Percentiles rank a stretch among this genome's conserved stretches.
Conservation (phyloP, 2,113 vertebrate species). For the Pelvicachromis taeniatus region DNA sequence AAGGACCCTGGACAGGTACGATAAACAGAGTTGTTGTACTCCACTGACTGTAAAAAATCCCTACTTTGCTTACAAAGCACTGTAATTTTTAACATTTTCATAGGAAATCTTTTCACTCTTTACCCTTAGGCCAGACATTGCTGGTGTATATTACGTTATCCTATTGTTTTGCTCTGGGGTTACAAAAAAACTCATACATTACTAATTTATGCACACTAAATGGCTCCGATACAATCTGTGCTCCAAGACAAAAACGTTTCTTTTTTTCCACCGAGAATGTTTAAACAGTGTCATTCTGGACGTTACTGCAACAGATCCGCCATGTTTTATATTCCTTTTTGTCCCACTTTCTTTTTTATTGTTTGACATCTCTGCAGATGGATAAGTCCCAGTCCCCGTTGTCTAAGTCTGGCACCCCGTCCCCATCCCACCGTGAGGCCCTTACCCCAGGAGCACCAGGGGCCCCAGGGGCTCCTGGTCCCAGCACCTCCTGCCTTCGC, state of each 20-base stretch:
- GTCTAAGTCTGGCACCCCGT: slow-evolving; percentile 78
- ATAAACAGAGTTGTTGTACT: not conserved
- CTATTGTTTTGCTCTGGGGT: not conserved
- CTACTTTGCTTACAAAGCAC: not conserved
- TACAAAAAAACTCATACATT: not conserved
- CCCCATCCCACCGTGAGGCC: slow-evolving; percentile 74
- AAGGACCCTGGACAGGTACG: slow-evolving; percentile 79
- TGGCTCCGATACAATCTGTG: not conserved
- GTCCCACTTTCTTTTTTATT: not conserved
- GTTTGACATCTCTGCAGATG: slow-evolving; percentile 47
- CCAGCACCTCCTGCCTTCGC: slow-evolving; percentile 79
- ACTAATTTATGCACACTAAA: not conserved
- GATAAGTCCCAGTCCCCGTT: slow-evolving; percentile 73
- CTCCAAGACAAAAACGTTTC: not conserved
- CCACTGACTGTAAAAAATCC: not conserved
- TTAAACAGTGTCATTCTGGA: not conserved
- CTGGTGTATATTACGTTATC: not conserved
- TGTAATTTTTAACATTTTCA: not conserved
- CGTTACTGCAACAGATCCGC: fast-evolving
- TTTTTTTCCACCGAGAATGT: not conserved
- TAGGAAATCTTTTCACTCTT: not conserved
- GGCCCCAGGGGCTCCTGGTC: slow-evolving; percentile 70
- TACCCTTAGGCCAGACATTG: not conserved
- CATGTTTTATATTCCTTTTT: not conserved
- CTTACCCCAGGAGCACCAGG: slow-evolving; percentile 76